These are phyloP conservation scores for Sarcophaga bullata DNA, from an alignment of 1,140 invertebrate genomes.

Conservation along the genomic window DNA sequence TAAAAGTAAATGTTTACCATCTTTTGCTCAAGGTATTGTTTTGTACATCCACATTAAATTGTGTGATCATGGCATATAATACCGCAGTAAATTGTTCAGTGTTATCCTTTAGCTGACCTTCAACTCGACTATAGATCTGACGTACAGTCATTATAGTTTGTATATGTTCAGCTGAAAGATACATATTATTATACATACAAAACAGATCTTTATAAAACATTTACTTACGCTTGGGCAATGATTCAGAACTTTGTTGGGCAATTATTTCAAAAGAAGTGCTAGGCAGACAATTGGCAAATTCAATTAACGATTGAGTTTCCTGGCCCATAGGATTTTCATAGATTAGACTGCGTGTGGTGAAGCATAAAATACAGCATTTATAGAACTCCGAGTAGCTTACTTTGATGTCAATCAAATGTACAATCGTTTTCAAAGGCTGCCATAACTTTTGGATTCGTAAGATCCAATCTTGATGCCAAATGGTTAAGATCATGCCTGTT, in stretches of 20 bases:
- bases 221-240: slow-evolving; percentile 50
- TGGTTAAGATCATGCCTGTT: slow-evolving; percentile 60
- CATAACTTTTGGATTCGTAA: slow-evolving; percentile 57
- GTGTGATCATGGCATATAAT: slow-evolving; percentile 66
- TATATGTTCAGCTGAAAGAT: slow-evolving; percentile 61
- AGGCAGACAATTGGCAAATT: slow-evolving; percentile 47
- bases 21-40: slow-evolving; percentile 51
- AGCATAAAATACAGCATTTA: slow-evolving; percentile 54
- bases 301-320: slow-evolving; percentile 46
- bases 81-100: slow-evolving; percentile 66
- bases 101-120: slow-evolving; percentile 57
- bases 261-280: slow-evolving; percentile 46
- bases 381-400: slow-evolving; percentile 63
- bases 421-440: slow-evolving; percentile 65
- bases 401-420: slow-evolving; percentile 67
- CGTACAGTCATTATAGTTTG: slow-evolving; percentile 67
- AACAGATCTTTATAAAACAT: not conserved
- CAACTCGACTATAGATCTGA: slow-evolving; percentile 66
- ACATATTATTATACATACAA: not conserved
- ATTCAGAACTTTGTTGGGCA: slow-evolving; percentile 37
- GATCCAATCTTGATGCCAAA: slow-evolving; percentile 67
- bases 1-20: slow-evolving; percentile 48
- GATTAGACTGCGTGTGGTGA: slow-evolving; percentile 62
- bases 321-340: slow-evolving; percentile 64
- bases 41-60: slow-evolving; percentile 68